Base-by-base conservation (phyloP, 2,797 vertebrate genomes). In the Rhinogobio ventralis region DNA sequence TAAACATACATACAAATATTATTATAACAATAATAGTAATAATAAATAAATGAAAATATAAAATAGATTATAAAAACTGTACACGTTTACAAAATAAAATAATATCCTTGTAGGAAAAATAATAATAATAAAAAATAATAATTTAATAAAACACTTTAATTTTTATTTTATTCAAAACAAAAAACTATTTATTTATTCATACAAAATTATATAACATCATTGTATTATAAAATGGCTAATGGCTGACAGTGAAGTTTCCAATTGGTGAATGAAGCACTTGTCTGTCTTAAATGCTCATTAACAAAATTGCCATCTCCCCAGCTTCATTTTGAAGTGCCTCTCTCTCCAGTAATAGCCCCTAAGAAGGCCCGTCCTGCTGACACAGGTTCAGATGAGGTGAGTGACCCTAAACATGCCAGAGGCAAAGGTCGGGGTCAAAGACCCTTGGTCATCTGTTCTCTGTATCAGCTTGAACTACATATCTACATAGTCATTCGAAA, bases 341-440 rank as follows among this genome's bases (percentile, higher is more conserved):
- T 98, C 77, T 99, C 98, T 7, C 98, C 98, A 17, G 98, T 99
- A 88, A 99, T 99, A 91, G 98, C 98, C 86, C 97, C 98, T 3
- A 99, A 99, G 93, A 99, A 99, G 91, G 97, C 98, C 53, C 95
- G 98, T 19, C 97, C 97, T 0, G 99, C 98, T 30, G 98, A 99
- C 72, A 96, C 96, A 0, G 98, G 98, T 81, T 98, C 97, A 87
- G 98, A 99, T 88, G 98, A 99, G 90, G 98, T 98, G 93, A 93
- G 95, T 86, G 81, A 60, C 53, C 30, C 11, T 33, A 53, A 11
- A 83, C 11, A 6, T 36, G 33, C 46, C 57, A 62, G 6, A 62
- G 42, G 6, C 2, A 81, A 25, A 33, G 68, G 25, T 75, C 42
- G 3, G 19, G 4, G 30, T 15, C 7, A 74, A 17, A 72, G 42